Evolutionary conservation across 2,113 vertebrate species (phyloP), one percentile per base, ranked within the genome.

Genomic region (Cairina moschata): DNA sequence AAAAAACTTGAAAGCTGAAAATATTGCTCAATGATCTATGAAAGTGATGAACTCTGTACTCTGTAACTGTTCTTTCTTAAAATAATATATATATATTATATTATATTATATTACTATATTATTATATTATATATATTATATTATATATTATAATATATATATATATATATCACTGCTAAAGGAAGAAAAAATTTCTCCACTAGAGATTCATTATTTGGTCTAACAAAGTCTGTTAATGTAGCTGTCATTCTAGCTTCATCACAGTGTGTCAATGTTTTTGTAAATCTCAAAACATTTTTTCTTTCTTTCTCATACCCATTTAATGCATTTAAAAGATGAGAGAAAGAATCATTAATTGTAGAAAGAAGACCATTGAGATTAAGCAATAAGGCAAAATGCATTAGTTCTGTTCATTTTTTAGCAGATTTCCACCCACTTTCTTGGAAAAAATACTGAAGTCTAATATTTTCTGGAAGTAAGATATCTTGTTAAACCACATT

Each of bases 1-100:
- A 52, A 26, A 52, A 52, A 14, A 52, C 7, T 52, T 52, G 50
- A 52, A 25, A 52, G 23, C 23, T 26, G 50, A 25, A 52, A 52
- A 52, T 13, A 52, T 26, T 7, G 23, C 50, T 52, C 50, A 23
- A 26, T 25, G 50, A 25, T 23, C 50, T 52, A 52, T 52, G 23
- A 46, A 46, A 46, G 44, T 18, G 17, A 46, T 46, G 44, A 46
- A 46, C 66, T 79, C 44, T 48, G 21, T 26, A 21, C 20, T 40
- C 29, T 18, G 4, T 13, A 40, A 2, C 3, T 1, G 0, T 18
- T 28, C 32, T 54, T 54, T 59, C 36, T 34, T 16, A 54, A 54
- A 28, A 28, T 29, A 14, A n/a, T 13, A 40, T 40, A 13, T 40
- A 38, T 38, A 32, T 36, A 36, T n/a, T n/a, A n/a, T n/a, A n/a